phyloP scores from a whole-genome alignment of 2,888 invertebrate species.

The Agriopis marginaria region DNA sequence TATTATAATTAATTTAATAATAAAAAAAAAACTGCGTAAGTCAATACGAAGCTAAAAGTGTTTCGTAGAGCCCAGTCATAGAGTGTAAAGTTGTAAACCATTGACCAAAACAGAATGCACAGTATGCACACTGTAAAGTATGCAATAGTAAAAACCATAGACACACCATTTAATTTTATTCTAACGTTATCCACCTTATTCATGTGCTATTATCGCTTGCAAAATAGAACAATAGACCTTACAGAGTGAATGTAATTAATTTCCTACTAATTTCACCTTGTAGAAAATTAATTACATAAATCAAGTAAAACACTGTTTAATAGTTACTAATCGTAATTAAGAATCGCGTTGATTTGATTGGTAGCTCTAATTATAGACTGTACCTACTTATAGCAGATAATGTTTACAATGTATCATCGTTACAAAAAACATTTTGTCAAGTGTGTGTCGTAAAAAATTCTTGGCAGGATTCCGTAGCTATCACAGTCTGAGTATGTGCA shows the following conservation, averaged over 20 bases:
- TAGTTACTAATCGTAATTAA: slow-evolving; percentile 13
- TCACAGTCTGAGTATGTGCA: no score
- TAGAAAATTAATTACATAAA: slow-evolving; percentile 6
- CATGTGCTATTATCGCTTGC: slow-evolving; percentile 21
- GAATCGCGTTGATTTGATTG: background rate
- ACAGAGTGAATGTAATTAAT: slow-evolving; percentile 26
- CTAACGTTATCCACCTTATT: background rate
- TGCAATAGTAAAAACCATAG: background rate
- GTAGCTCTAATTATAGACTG: no score
- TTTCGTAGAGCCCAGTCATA: background rate
- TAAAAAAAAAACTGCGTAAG: no score
- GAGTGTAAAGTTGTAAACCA: background rate
- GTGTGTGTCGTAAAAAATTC: no score
- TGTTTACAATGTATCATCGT: no score
- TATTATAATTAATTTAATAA: no score
- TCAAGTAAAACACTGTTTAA: slow-evolving; percentile 1
- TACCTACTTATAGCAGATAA: no score
- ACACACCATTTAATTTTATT: slow-evolving; percentile 1
- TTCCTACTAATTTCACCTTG: slow-evolving; percentile 8
- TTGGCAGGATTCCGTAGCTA: no score
- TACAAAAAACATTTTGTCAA: no score
- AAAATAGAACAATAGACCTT: slow-evolving; percentile 30
- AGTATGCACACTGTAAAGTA: background rate
- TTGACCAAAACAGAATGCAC: background rate
- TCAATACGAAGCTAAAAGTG: background rate